Base-by-base conservation (phyloP, 2,888 invertebrate species). In the Tubiluchus corallicola region DNA sequence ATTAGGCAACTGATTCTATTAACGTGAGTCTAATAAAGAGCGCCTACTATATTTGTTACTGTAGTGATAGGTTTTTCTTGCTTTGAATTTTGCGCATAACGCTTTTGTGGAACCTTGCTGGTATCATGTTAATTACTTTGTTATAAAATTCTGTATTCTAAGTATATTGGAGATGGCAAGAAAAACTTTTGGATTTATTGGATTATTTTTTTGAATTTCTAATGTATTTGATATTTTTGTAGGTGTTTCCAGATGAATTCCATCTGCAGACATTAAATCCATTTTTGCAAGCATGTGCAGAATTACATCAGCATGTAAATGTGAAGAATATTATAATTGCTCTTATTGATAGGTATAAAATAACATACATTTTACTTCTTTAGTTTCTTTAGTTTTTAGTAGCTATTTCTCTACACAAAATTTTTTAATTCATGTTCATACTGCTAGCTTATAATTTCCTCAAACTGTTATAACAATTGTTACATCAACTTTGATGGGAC, bases 321-420 rank as follows among this genome's bases (percentile, higher is more conserved):
- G 92, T 96, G 4, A 96, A 96, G 68, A 94, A 92, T 63, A 88
- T 98, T 49, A 87, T 98, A 49, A 94, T 94, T 52, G 83, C 92
- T 2, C 70, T 98, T 21, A 96, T 98, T 55, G 94, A 98, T 63
- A 63, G 70, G 64, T 62, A 43, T 49, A 15, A n/a, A 29, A 9
- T 29, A 5, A 29, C 5, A 29, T 9, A 29, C 5, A 9, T 29
- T 5, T 44, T 38, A 5, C 15, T 71, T 52, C 15, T 59, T 50
- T 48, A 53, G 54, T 29, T n/a, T 29, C 29, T 9, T 29, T 29
- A 29, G 9, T 13, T 29, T 29, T 9, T 13, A 13, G n/a, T 29
- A 29, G n/a, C n/a, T 13, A 9, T 13, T 13, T 29, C n/a, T 29
- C 9, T 29, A 29, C 29, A 29, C 29, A 9, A n/a, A 29, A 29